A percentile compares a stretch with the other conserved stretches of the same genome.
phyloP scores from a whole-genome alignment of 2,113 vertebrate species.

The Desmodus rotundus region DNA sequence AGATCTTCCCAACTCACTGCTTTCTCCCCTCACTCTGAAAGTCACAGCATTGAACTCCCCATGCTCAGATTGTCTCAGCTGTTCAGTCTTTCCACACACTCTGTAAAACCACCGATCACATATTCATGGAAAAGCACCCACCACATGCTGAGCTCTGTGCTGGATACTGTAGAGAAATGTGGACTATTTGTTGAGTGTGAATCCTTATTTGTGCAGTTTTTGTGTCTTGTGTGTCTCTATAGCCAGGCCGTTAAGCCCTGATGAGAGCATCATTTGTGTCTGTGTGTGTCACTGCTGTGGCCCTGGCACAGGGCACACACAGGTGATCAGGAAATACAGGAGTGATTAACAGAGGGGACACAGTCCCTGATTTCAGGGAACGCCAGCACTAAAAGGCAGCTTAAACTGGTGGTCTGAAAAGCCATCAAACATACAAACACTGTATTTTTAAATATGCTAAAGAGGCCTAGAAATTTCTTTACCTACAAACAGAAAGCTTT shows the following conservation, averaged over 20 bases:
- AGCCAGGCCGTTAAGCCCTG: not conserved
- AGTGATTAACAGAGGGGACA: not conserved
- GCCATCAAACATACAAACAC: not conserved
- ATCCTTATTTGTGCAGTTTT: conserved; percentile 12
- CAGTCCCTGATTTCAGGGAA: not conserved
- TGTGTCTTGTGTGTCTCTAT: conserved; percentile 35
- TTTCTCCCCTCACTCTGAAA: not conserved
- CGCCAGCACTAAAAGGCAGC: not conserved
- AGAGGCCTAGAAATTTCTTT: not conserved
- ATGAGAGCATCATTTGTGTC: conserved; percentile 6
- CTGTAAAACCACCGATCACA: not conserved
- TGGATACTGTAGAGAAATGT: not conserved
- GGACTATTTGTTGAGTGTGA: conserved; percentile 48
- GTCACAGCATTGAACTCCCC: not conserved
- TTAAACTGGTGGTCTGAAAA: not conserved
- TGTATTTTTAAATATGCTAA: not conserved
- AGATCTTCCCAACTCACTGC: not conserved
- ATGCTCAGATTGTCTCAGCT: not conserved
- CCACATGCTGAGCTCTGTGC: not conserved
- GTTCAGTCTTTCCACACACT: not conserved
- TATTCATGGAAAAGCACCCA: not conserved
- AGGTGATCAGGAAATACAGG: not conserved
- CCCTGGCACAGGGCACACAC: not conserved
- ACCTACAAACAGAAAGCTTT: not conserved
- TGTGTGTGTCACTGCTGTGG: conserved; percentile 27